Conservation (phyloP, 2,797 vertebrate species). For the Lithobates pipiens region DNA sequence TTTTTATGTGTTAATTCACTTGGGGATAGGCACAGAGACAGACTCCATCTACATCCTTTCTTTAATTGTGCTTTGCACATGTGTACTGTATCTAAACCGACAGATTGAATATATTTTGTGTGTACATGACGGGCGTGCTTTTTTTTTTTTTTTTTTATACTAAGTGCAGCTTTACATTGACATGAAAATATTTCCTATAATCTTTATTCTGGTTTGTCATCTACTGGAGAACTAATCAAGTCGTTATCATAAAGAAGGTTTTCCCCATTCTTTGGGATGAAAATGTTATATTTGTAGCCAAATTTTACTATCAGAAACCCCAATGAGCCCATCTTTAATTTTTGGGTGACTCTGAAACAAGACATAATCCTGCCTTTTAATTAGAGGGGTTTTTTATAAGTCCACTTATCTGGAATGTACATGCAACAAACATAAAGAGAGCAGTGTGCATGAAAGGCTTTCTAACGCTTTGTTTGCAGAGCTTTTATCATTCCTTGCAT, state of each 20-base stretch:
- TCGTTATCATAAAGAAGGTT: conserved; percentile 2
- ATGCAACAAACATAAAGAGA: conserved; percentile 64
- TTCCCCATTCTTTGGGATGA: background rate
- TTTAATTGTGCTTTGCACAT: too few relatives aligned
- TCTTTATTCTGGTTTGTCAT: conserved; percentile 11
- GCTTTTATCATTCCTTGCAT: conserved; percentile 53
- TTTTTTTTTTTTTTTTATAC: background rate
- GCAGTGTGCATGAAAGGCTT: conserved; percentile 12
- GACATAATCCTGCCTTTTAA: conserved; percentile 70
- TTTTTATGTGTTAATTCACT: too few relatives aligned
- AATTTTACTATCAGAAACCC: conserved; percentile 21
- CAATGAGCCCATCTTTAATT: background rate
- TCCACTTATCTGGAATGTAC: conserved; percentile 66
- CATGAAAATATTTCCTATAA: background rate
- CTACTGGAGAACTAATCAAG: background rate
- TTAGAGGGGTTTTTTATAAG: conserved; percentile 64
- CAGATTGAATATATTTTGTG: too few relatives aligned
- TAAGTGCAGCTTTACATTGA: background rate
- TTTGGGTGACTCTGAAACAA: conserved; percentile 28
- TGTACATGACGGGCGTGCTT: background rate
- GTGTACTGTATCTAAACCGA: too few relatives aligned
- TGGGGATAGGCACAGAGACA: too few relatives aligned
- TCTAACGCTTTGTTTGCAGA: conserved; percentile 66
- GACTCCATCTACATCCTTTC: too few relatives aligned
- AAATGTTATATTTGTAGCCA: conserved; percentile 18